phyloP scores from a whole-genome alignment of 2,113 vertebrate species.

The Danio rerio region GRCz12tu NC_133184.1:3605001-3605500 shows the following conservation, averaged over 20 bases:
- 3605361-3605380: slow-evolving; percentile 97
- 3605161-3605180: too few relatives aligned
- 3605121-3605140: too few relatives aligned
- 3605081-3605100: too few relatives aligned
- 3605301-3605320: background rate
- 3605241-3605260: background rate
- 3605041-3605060: too few relatives aligned
- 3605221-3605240: background rate
- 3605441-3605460: background rate
- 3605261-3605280: background rate
- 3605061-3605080: too few relatives aligned
- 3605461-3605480: slow-evolving; percentile 3
- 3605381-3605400: slow-evolving; percentile 95
- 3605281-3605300: background rate
- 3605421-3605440: slow-evolving; percentile 89
- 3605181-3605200: too few relatives aligned
- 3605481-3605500: background rate
- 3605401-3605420: slow-evolving; percentile 98
- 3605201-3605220: background rate
- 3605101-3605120: too few relatives aligned
- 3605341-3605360: slow-evolving; percentile 95
- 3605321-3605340: background rate
- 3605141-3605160: too few relatives aligned
- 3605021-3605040: too few relatives aligned
- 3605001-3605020: too few relatives aligned